phyloP scores from a whole-genome alignment of 2,888 invertebrate species.

The Pollenia angustigena region DNA sequence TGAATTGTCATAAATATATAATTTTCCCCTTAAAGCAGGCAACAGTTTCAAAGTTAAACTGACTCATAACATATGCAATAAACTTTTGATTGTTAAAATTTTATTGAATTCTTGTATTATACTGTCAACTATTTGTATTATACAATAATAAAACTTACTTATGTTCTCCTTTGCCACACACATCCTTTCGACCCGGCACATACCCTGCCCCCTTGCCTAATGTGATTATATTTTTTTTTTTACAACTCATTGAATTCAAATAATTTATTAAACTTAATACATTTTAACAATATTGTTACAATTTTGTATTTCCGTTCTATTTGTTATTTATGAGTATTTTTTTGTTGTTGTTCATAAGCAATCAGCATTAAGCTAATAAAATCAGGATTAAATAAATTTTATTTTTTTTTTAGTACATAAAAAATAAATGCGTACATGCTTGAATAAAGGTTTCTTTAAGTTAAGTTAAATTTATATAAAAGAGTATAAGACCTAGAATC shows the following conservation, averaged over 20 bases:
- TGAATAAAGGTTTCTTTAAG: conserved; percentile 12
- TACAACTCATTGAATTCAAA: conserved; percentile 69
- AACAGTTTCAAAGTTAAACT: conserved; percentile 5
- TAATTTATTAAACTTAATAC: conserved; percentile 70
- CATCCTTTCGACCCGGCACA: background rate
- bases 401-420: conserved; percentile 14
- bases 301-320: conserved; percentile 70
- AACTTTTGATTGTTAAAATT: conserved; percentile 1
- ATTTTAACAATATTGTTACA: conserved; percentile 70
- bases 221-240: conserved; percentile 57
- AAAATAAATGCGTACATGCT: conserved; percentile 41
- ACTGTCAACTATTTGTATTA: background rate
- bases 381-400: conserved; percentile 71
- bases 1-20: too few species aligned
- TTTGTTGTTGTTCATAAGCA: conserved; percentile 39
- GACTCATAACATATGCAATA: conserved; percentile 17
- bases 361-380: conserved; percentile 69
- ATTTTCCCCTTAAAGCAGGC: background rate
- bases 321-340: conserved; percentile 61
- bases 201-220: conserved; percentile 6
- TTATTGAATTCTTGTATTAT: conserved; percentile 6
- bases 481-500: conserved; percentile 7
- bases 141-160: background rate
- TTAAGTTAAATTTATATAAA: conserved; percentile 41
- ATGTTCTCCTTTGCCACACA: background rate